These are phyloP conservation scores for Podocnemis expansa DNA, from an alignment of 2,113 vertebrate genomes.

Conservation along the genomic window DNA sequence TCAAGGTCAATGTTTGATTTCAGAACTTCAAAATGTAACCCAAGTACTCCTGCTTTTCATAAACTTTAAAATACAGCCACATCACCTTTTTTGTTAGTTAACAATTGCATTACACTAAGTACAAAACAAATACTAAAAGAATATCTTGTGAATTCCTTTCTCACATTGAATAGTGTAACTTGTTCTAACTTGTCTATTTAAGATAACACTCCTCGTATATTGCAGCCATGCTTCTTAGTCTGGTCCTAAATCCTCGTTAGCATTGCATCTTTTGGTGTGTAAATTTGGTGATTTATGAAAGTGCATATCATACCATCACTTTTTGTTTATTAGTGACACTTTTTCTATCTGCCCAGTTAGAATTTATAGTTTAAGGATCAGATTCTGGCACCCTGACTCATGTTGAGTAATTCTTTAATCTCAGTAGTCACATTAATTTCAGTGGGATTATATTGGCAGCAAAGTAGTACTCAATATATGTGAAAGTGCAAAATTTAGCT, in stretches of 20 bases:
- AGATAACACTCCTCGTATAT: background rate
- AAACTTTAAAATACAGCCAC: background rate
- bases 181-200: background rate
- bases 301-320: background rate
- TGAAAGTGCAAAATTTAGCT: background rate
- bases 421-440: background rate
- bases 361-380: background rate
- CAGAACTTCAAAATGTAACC: background rate
- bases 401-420: background rate
- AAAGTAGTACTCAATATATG: background rate
- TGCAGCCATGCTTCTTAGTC: background rate
- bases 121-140: background rate
- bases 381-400: background rate
- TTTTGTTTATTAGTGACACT: background rate
- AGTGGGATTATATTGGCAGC: background rate
- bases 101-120: background rate
- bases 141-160: background rate
- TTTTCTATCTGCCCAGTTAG: background rate
- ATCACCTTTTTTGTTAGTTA: background rate
- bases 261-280: background rate
- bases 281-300: background rate
- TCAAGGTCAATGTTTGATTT: background rate
- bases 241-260: background rate
- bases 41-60: background rate
- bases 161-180: background rate